These are phyloP conservation scores for Drosophila teissieri DNA, from an alignment of 1,140 invertebrate genomes.

Conservation along the genomic window DNA sequence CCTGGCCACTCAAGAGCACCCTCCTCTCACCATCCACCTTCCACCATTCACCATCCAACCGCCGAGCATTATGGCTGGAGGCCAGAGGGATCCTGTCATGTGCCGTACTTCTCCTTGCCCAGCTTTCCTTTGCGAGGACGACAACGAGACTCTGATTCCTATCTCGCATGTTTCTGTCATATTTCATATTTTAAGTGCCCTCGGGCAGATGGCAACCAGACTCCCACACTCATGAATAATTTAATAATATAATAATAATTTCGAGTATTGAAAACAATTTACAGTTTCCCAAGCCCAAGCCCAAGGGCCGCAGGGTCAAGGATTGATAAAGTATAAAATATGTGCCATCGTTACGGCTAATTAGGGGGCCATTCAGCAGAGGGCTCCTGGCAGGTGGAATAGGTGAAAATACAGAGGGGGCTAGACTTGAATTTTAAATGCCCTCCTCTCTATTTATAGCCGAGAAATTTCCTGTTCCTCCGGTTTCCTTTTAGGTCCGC, in stretches of 20 bases:
- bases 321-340: conserved; percentile 56
- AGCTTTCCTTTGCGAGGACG: conserved; percentile 15
- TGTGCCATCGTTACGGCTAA: conserved; percentile 41
- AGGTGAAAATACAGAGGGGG: background rate
- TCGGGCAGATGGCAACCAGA: conserved; percentile 35
- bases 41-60: background rate
- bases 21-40: no score
- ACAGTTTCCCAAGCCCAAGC: conserved; percentile 50
- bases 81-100: conserved; percentile 37
- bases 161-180: conserved; percentile 60
- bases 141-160: conserved; percentile 49
- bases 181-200: conserved; percentile 61
- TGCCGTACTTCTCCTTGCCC: conserved; percentile 21
- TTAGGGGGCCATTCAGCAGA: conserved; percentile 15
- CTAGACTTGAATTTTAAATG: conserved; percentile 28
- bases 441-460: conserved; percentile 39
- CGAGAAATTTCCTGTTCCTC: background rate
- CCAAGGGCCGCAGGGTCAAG: conserved; percentile 18
- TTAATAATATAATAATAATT: conserved; percentile 64
- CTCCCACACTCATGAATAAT: conserved; percentile 55
- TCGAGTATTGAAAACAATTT: conserved; percentile 64
- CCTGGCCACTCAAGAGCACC: conserved; percentile 29
- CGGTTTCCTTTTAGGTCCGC: background rate
- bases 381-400: conserved; percentile 11
- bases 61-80: conserved; percentile 7